Conservation (phyloP, 1,140 invertebrate genomes). For the Scaptomyza hsui region DNA sequence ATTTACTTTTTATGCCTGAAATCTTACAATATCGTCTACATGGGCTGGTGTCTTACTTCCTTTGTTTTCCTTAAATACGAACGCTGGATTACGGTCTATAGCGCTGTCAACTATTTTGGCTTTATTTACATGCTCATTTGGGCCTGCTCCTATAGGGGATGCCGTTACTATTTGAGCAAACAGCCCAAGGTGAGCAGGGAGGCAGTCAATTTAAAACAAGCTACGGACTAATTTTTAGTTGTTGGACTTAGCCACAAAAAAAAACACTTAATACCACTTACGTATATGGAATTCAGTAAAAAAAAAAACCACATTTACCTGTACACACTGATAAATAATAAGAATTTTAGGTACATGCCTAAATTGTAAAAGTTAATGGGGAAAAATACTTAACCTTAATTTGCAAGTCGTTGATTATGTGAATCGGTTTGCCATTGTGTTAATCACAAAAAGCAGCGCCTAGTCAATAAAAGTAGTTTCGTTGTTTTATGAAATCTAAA, state of each 20-base stretch:
- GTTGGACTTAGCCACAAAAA: too few relatives aligned
- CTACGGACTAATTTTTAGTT: constrained; percentile 36
- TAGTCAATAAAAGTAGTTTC: constrained; percentile 35
- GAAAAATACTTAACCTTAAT: constrained; percentile 36
- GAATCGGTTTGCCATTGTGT: constrained; percentile 29
- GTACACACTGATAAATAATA: not conserved
- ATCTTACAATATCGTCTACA: constrained; percentile 90
- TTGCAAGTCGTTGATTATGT: constrained; percentile 33
- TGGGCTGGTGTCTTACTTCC: constrained; percentile 93
- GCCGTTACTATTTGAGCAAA: constrained; percentile 17
- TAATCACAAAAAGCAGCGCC: constrained; percentile 19
- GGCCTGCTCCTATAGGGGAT: constrained; percentile 57
- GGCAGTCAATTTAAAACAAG: constrained; percentile 4
- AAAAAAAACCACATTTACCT: too few relatives aligned
- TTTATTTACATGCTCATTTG: constrained; percentile 87
- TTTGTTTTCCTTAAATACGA: constrained; percentile 90
- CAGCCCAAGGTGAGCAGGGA: not conserved
- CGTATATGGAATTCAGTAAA: too few relatives aligned
- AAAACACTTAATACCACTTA: too few relatives aligned
- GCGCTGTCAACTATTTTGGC: constrained; percentile 87
- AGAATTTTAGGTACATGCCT: not conserved
- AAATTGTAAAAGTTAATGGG: not conserved
- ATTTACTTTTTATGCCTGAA: constrained; percentile 87
- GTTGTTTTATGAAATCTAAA: constrained; percentile 23
- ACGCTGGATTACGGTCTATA: constrained; percentile 87